phyloP scores from a whole-genome alignment of 64 coral and sea anemone species.

The Pocillopora damicornis region DNA sequence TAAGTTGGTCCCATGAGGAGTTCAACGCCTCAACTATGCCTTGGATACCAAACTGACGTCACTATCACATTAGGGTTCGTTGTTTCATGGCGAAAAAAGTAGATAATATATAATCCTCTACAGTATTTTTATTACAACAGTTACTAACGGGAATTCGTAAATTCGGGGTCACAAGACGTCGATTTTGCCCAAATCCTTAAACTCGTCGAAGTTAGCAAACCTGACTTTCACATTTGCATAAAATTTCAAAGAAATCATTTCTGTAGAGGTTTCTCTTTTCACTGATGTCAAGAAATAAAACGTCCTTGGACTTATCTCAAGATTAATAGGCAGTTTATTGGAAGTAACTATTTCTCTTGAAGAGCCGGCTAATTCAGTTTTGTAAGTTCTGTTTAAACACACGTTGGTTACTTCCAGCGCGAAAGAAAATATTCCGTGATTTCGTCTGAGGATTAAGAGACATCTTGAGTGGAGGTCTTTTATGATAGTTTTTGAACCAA shows the following conservation, averaged over 20 bases:
- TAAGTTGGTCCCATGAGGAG: too few relatives aligned
- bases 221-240: background rate
- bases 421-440: background rate
- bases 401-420: background rate
- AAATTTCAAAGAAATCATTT: background rate
- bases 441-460: background rate
- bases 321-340: background rate
- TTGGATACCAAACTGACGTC: too few relatives aligned
- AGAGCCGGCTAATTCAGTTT: background rate
- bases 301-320: background rate
- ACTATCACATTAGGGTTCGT: too few relatives aligned
- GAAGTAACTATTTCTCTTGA: background rate
- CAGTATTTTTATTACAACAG: too few relatives aligned
- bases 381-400: background rate
- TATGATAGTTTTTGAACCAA: background rate
- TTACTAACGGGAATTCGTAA: too few relatives aligned
- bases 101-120: too few relatives aligned
- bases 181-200: background rate
- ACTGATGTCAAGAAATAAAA: conserved; percentile 15
- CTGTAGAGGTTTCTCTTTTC: background rate
- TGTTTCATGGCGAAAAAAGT: too few relatives aligned
- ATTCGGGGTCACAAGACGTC: background rate
- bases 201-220: background rate
- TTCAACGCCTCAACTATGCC: too few relatives aligned
- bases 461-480: background rate